Percentiles rank a stretch among this genome's conserved stretches.
Evolutionary conservation across 1,140 invertebrate species (phyloP).

Genomic region (Araneus ventricosus): DNA sequence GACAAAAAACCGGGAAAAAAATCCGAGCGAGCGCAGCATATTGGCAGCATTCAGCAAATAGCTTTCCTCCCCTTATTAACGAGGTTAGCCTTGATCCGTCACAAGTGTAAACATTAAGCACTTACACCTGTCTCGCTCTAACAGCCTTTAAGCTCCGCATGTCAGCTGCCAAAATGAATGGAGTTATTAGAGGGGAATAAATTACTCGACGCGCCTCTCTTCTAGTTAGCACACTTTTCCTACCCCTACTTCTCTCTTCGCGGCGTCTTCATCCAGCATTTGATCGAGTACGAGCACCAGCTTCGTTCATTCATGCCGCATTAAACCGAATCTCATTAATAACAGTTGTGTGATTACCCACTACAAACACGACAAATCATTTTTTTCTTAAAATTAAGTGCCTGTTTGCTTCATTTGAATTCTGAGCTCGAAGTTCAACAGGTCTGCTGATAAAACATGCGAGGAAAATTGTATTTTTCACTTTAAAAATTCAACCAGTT

Average conservation of each 20-base stretch:
- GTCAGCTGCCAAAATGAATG: slow-evolving; percentile 63
- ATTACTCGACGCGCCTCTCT: slow-evolving; percentile 16
- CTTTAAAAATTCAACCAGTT: too few relatives aligned
- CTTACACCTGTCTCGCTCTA: slow-evolving; percentile 60
- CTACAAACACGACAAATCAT: not conserved
- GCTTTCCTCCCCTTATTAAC: slow-evolving; percentile 52
- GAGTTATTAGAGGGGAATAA: slow-evolving; percentile 51
- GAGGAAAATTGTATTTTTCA: too few relatives aligned
- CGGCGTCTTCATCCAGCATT: not conserved
- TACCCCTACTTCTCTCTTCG: not conserved
- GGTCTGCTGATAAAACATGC: too few relatives aligned
- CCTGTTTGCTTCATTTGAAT: too few relatives aligned
- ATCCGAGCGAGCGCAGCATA: not conserved
- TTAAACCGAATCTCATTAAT: slow-evolving; percentile 12
- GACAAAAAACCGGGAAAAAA: not conserved
- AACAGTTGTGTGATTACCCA: not conserved
- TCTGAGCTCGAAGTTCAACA: too few relatives aligned
- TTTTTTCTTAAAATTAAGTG: not conserved
- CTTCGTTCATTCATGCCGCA: slow-evolving; percentile 13
- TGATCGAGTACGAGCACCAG: not conserved
- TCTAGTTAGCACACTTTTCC: not conserved
- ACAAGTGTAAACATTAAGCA: slow-evolving; percentile 59
- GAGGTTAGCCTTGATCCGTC: slow-evolving; percentile 62
- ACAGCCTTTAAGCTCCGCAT: slow-evolving; percentile 41
- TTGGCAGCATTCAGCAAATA: slow-evolving; percentile 56